Conservation (phyloP, 2,113 vertebrate species). For the Sapajus apella region DNA sequence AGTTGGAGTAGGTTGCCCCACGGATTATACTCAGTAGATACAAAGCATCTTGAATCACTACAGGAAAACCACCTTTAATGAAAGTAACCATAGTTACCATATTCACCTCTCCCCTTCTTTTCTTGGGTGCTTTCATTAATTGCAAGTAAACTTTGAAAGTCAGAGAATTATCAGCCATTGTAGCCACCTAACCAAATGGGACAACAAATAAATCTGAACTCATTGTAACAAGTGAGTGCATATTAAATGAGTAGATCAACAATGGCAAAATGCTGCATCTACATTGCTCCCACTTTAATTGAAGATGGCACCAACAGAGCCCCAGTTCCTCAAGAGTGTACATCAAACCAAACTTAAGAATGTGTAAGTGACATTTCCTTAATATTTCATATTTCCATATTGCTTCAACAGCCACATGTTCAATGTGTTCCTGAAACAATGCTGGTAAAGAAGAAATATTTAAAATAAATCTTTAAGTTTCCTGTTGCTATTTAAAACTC, state of each 20-base stretch:
- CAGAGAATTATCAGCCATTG: neutral
- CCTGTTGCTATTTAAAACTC: neutral
- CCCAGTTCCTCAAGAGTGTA: neutral
- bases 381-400: neutral
- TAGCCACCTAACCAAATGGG: neutral
- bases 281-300: neutral
- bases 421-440: neutral
- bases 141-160: neutral
- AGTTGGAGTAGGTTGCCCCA: neutral
- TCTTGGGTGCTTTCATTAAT: neutral
- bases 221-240: neutral
- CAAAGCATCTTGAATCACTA: neutral
- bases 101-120: neutral
- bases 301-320: neutral
- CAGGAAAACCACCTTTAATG: neutral
- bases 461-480: neutral
- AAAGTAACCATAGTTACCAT: neutral
- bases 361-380: neutral
- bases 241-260: neutral
- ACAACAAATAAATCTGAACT: conserved; percentile 8
- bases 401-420: neutral
- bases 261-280: neutral
- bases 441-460: neutral
- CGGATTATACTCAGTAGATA: neutral
- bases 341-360: neutral